Percentiles rank a stretch among this genome's conserved stretches.
Evolutionary conservation across 2,888 invertebrate species (phyloP).

Genomic region (Melanostoma mellinum): DNA sequence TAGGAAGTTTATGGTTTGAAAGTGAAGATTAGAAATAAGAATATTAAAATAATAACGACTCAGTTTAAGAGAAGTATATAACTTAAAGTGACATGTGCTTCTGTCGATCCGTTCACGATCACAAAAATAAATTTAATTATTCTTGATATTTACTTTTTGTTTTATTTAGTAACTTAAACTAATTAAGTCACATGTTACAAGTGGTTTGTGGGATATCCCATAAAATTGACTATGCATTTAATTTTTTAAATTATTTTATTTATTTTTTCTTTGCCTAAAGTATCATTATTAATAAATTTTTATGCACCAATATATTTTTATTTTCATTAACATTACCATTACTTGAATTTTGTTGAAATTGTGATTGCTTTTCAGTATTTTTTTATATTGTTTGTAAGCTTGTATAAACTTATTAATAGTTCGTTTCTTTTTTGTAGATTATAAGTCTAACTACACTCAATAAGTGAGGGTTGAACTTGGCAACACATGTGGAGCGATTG

Average conservation of each 20-base stretch:
- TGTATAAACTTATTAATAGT: slow-evolving; percentile 31
- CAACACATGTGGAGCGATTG: no score
- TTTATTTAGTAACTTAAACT: slow-evolving; percentile 58
- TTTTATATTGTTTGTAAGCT: slow-evolving; percentile 35
- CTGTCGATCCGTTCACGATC: no score
- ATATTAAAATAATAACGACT: slow-evolving; percentile 12
- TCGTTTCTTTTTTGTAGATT: slow-evolving; percentile 16
- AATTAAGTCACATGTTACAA: slow-evolving; percentile 71
- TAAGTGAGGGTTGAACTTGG: neutral
- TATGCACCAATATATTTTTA: slow-evolving; percentile 52
- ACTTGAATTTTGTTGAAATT: slow-evolving; percentile 36
- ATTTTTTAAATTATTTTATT: slow-evolving; percentile 22
- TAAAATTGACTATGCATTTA: slow-evolving; percentile 66
- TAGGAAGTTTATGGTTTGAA: slow-evolving; percentile 56
- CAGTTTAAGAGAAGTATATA: slow-evolving; percentile 11
- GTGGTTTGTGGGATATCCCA: slow-evolving; percentile 62
- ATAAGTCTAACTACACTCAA: slow-evolving; percentile 38
- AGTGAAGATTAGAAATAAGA: neutral
- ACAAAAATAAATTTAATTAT: slow-evolving; percentile 18
- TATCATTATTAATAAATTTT: slow-evolving; percentile 15
- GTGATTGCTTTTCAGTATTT: slow-evolving; percentile 62
- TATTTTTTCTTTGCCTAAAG: slow-evolving; percentile 44
- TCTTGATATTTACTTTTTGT: slow-evolving; percentile 13
- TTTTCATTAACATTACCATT: neutral
- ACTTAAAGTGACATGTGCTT: neutral